Percentiles rank a stretch among this genome's conserved stretches.
Evolutionary conservation across 2,797 vertebrate genomes (phyloP).

Genomic region (Leptoclinus maculatus): DNA sequence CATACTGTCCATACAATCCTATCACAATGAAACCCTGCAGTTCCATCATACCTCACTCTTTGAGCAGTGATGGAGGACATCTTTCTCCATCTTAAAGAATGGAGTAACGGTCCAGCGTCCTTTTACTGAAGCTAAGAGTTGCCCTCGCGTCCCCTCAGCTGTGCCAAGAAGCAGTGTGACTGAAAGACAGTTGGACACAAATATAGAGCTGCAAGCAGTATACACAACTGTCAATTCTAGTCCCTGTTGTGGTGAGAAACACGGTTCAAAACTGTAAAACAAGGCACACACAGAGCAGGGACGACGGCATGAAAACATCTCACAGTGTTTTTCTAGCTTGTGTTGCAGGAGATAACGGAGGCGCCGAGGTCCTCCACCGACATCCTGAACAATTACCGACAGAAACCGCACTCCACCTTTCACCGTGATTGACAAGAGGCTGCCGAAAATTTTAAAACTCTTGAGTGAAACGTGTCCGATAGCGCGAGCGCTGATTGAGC

Average conservation of each 20-base stretch:
- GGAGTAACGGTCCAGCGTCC: not conserved
- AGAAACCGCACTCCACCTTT: slow-evolving; percentile 9
- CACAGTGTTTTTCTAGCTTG: not conserved
- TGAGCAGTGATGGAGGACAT: not conserved
- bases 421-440: slow-evolving; percentile 48
- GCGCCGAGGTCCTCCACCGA: not conserved
- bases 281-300: not conserved
- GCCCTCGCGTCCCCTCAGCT: not conserved
- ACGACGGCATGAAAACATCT: not conserved
- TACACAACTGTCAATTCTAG: slow-evolving; percentile 32
- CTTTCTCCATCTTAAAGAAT: slow-evolving; percentile 1
- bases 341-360: not conserved
- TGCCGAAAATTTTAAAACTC: slow-evolving; percentile 48
- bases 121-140: slow-evolving; percentile 8
- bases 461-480: slow-evolving; percentile 40
- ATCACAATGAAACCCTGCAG: not conserved
- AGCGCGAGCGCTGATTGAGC: slow-evolving; percentile 44
- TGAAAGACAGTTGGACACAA: slow-evolving; percentile 11
- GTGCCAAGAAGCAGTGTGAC: not conserved
- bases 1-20: not conserved
- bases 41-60: not conserved
- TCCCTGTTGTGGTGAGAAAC: slow-evolving; percentile 17
- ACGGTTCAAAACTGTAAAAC: slow-evolving; percentile 16
- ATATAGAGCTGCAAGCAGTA: not conserved
- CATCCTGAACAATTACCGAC: slow-evolving; percentile 6